phyloP scores from a whole-genome alignment of 1,140 invertebrate species.

The Pristionchus pacificus region DNA sequence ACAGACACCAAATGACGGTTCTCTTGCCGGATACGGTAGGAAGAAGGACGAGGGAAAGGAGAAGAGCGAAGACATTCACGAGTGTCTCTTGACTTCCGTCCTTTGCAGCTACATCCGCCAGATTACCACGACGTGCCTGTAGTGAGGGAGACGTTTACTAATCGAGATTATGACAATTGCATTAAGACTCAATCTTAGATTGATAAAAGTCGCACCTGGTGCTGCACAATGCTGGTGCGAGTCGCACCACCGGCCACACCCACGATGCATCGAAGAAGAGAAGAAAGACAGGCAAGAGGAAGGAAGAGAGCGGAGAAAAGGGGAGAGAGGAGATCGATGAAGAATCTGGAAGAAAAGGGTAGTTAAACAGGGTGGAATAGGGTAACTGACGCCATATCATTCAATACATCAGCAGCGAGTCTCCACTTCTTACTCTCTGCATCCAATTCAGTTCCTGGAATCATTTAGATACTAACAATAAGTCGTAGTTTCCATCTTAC shows the following conservation, averaged over 20 bases:
- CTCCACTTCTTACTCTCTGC: conserved; percentile 57
- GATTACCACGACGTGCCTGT: conserved; percentile 76
- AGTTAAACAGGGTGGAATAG: neutral
- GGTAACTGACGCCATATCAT: conserved; percentile 70
- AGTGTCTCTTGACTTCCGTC: conserved; percentile 92
- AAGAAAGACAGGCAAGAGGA: conserved; percentile 61
- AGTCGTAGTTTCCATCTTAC: neutral
- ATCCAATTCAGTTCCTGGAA: conserved; percentile 38
- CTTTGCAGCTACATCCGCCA: conserved; percentile 88
- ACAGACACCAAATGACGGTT: conserved; percentile 69
- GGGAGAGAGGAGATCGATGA: conserved; percentile 73
- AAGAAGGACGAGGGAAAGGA: conserved; percentile 63
- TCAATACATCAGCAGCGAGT: conserved; percentile 86
- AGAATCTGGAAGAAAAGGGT: conserved; percentile 61
- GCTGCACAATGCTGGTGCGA: conserved; percentile 82
- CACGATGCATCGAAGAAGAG: conserved; percentile 66
- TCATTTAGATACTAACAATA: neutral
- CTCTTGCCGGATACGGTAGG: conserved; percentile 48
- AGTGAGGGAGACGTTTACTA: too few relatives aligned
- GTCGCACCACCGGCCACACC: conserved; percentile 88
- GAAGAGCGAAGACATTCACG: conserved; percentile 80
- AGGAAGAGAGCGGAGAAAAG: conserved; percentile 53
- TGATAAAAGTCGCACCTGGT: conserved; percentile 64
- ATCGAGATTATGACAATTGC: conserved; percentile 13
- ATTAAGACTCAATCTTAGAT: neutral